These are phyloP conservation scores for Chalcis sispes DNA, from an alignment of 2,888 invertebrate genomes.

Conservation along the genomic window DNA sequence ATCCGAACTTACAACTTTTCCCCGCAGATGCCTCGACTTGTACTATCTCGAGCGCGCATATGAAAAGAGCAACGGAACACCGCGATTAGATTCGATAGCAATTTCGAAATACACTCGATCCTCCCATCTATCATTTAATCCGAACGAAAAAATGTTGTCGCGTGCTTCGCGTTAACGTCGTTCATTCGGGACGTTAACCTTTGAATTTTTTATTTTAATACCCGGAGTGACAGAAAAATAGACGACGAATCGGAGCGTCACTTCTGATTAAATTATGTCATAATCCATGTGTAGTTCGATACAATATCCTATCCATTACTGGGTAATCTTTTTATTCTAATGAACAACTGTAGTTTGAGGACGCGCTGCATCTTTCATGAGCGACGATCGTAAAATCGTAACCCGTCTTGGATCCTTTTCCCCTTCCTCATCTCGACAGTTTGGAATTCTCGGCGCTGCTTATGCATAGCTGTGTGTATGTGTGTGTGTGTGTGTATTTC, in stretches of 20 bases:
- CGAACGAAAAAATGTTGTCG: slow-evolving; percentile 18
- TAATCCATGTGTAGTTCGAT: slow-evolving; percentile 21
- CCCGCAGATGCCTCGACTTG: too few species aligned
- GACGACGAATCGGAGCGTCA: slow-evolving; percentile 1
- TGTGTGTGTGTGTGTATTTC: too few species aligned
- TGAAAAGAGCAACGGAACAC: background rate
- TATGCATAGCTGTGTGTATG: too few species aligned
- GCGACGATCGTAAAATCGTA: slow-evolving; percentile 7
- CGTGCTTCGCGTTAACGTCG: background rate
- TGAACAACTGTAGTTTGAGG: slow-evolving; percentile 47
- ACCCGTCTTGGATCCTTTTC: too few species aligned
- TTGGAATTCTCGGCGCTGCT: slow-evolving; percentile 12
- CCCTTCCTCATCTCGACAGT: slow-evolving; percentile 28
- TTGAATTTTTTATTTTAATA: slow-evolving; percentile 7
- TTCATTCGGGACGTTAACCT: slow-evolving; percentile 32
- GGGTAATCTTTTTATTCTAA: slow-evolving; percentile 46
- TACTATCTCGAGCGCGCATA: background rate
- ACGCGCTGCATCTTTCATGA: slow-evolving; percentile 11
- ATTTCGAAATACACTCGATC: slow-evolving; percentile 12
- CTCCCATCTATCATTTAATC: too few species aligned
- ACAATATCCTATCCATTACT: slow-evolving; percentile 3
- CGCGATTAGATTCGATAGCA: too few species aligned
- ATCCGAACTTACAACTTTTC: too few species aligned
- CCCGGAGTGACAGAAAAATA: background rate
- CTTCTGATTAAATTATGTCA: slow-evolving; percentile 49